Conservation (phyloP, 2,797 vertebrate species). For the Cossypha heuglini region DNA sequence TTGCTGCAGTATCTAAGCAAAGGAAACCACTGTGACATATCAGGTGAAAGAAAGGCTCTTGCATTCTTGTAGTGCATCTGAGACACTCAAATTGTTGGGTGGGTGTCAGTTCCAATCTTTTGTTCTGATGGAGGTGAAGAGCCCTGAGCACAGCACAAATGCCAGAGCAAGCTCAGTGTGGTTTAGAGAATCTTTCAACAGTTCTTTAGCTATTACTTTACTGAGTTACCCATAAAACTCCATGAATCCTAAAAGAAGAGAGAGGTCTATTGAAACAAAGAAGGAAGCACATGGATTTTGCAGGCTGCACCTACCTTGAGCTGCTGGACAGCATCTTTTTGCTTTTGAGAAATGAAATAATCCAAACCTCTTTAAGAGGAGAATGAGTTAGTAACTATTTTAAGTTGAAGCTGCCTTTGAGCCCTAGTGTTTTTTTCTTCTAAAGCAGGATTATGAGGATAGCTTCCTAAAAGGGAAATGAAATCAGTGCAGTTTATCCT, state of each 20-base stretch:
- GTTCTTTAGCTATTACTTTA: not conserved
- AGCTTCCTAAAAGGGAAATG: slow-evolving; percentile 51
- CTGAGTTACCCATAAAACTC: not conserved
- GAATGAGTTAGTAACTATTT: slow-evolving; percentile 7
- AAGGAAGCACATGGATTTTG: not conserved
- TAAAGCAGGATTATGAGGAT: slow-evolving; percentile 54
- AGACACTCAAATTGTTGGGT: not conserved
- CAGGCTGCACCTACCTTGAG: not conserved
- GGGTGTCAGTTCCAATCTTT: not conserved
- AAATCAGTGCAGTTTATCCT: slow-evolving; percentile 46
- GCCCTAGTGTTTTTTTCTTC: not conserved
- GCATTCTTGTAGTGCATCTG: not conserved
- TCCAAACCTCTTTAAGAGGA: not conserved
- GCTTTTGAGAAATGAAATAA: not conserved
- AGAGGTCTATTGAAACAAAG: not conserved
- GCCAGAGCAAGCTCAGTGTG: not conserved
- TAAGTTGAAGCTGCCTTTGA: slow-evolving; percentile 5
- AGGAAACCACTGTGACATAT: not conserved
- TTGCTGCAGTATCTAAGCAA: not conserved
- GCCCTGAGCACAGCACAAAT: not conserved
- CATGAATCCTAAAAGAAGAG: rapidly evolving
- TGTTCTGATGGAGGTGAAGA: not conserved
- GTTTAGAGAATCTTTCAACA: not conserved
- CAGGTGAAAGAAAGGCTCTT: not conserved
- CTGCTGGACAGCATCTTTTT: not conserved